Evolutionary conservation across 2,888 invertebrate genomes (phyloP), one percentile per base, ranked within the genome.

Genomic region (Eristalinus sepulchralis): DNA sequence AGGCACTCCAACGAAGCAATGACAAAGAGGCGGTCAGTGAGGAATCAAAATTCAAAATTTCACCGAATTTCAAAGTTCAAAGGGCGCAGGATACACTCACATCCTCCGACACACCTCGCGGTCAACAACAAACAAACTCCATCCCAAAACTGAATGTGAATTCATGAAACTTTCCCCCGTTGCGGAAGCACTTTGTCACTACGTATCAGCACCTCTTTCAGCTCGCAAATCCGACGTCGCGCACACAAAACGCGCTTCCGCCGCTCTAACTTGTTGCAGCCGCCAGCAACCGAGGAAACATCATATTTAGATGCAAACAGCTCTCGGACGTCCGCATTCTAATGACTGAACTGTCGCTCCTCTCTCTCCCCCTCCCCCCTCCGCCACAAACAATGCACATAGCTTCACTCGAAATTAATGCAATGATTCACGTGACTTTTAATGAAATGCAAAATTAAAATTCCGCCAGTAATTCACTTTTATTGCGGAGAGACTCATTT

Each of bases 401-500:
- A 20, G 55, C 63, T 24, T 64, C 57, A 31, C 62, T 39, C 66
- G 17, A 75, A 70, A 66, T 60, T 66, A 81, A 63, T 59, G 72
- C 73, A 86, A 83, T 83, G 73, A 86, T 79, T 86, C 86, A 86
- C 66, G 67, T 75, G 55, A 76, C 62, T 75, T 83, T 83, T 83
- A 83, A 86, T 86, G 83, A 75, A 80, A 83, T 83, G 66, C 83
- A 83, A 75, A 83, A 86, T 86, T 86, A 83, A 86, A 86, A 86
- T 79, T 83, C 67, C 73, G 27, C 57, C 73, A 75, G 70, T 83
- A 79, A 78, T 79, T 86, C 83, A 86, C 62, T 86, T 82, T 79
- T 71, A 86, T 79, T 78, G 83, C 68, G 70, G 33, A 17, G 62
- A 34, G 57, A 57, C 34, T 73, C 62, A 73, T 64, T 83, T 86